phyloP scores from a whole-genome alignment of 2,888 invertebrate genomes.

The Caenorhabditis sp. region DNA sequence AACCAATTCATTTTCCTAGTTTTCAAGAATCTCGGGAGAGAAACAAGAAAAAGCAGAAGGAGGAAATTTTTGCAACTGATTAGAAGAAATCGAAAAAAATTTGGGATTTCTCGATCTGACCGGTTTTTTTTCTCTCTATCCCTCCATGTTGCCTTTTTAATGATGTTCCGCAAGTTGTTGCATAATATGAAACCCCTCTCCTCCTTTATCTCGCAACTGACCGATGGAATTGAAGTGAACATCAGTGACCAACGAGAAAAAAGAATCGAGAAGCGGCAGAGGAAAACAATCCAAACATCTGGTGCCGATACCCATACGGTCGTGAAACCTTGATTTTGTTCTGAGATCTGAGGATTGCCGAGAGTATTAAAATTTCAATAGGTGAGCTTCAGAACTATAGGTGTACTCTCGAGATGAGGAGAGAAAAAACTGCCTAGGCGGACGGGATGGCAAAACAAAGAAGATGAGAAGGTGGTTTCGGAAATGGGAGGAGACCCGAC shows the following conservation, averaged over 20 bases:
- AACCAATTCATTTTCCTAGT: neutral
- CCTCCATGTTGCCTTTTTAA: conserved; percentile 38
- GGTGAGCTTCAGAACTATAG: neutral
- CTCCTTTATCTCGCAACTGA: conserved; percentile 35
- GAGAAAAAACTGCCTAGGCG: too few species aligned
- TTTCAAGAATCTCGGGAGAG: neutral
- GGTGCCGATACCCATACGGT: conserved; percentile 50
- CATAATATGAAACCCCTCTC: conserved; percentile 54
- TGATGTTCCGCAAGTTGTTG: conserved; percentile 65
- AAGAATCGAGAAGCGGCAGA: conserved; percentile 22
- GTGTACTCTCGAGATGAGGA: conserved; percentile 7
- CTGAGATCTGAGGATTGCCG: neutral
- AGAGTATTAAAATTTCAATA: conserved; percentile 6
- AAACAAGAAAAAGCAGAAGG: conserved; percentile 15
- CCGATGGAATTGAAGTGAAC: conserved; percentile 52
- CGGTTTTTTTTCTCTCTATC: conserved; percentile 40
- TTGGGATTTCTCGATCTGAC: conserved; percentile 30
- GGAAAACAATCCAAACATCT: conserved; percentile 41
- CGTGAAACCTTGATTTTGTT: conserved; percentile 35
- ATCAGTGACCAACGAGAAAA: conserved; percentile 49
- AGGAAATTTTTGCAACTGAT: conserved; percentile 43
- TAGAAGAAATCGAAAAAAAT: conserved; percentile 28
- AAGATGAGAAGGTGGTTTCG: conserved; percentile 18
- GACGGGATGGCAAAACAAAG: neutral
- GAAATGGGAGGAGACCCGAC: conserved; percentile 25